Evolutionary conservation across 2,888 invertebrate genomes (phyloP).

Genomic region (Trimorus sp.): DNA sequence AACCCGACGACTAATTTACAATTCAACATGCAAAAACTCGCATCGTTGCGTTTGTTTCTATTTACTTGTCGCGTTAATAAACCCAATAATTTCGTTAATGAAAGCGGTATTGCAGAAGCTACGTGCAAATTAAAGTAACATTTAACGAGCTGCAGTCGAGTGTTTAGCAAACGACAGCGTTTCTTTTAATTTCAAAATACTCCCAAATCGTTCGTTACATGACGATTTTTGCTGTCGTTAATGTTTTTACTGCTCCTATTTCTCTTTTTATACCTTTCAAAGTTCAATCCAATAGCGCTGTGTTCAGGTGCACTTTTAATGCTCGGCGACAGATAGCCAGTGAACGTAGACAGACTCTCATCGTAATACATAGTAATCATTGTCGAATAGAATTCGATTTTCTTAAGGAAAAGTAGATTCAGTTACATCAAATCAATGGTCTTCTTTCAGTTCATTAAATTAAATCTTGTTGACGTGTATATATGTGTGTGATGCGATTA

Average conservation of each 20-base stretch:
- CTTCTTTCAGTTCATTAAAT: too few species aligned
- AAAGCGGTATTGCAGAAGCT: too few species aligned
- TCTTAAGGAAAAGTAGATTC: background rate
- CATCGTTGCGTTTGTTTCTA: too few species aligned
- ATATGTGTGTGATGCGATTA: too few species aligned
- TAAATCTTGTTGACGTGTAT: too few species aligned
- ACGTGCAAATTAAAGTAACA: slow-evolving; percentile 15
- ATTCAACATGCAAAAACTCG: too few species aligned
- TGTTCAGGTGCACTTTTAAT: slow-evolving; percentile 29
- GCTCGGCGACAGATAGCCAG: slow-evolving; percentile 2
- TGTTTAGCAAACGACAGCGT: slow-evolving; percentile 27
- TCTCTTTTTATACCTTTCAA: slow-evolving; percentile 54
- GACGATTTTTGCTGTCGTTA: slow-evolving; percentile 67
- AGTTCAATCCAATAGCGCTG: slow-evolving; percentile 62
- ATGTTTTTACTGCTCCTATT: slow-evolving; percentile 68
- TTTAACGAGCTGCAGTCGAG: background rate
- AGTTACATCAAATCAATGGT: background rate
- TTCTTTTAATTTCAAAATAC: slow-evolving; percentile 38
- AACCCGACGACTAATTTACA: slow-evolving; percentile 16
- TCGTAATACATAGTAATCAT: slow-evolving; percentile 29
- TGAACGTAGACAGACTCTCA: slow-evolving; percentile 18
- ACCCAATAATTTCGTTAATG: too few species aligned
- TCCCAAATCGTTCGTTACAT: slow-evolving; percentile 61
- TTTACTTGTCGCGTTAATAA: too few species aligned
- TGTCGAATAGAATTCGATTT: slow-evolving; percentile 3